A percentile compares a stretch with the other conserved stretches of the same genome.
phyloP scores from a whole-genome alignment of 1,140 invertebrate genomes.

The Brachionus paranguensis region DNA sequence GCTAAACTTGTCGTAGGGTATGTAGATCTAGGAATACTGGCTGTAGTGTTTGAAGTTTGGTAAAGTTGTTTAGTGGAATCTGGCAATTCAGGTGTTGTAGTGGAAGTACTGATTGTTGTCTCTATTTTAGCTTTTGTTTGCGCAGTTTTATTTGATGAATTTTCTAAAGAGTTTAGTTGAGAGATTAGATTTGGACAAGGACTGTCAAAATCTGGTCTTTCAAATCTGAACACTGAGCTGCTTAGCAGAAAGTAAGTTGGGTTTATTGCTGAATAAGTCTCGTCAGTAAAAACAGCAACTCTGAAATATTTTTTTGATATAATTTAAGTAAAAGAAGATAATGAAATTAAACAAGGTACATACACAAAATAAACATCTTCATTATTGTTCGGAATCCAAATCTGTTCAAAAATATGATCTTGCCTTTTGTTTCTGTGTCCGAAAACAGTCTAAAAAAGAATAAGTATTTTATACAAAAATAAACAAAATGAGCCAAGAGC shows the following conservation, averaged over 20 bases:
- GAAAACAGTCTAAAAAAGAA: conserved; percentile 27
- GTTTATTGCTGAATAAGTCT: not conserved
- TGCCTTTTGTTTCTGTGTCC: conserved; percentile 14
- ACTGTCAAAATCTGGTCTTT: not conserved
- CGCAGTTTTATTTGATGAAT: not conserved
- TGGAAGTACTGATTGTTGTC: not conserved
- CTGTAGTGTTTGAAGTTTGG: not conserved
- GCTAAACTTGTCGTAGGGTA: not conserved
- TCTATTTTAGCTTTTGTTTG: not conserved
- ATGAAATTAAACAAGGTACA: not conserved
- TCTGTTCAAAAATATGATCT: conserved; percentile 18
- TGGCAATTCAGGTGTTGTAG: not conserved
- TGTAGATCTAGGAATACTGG: not conserved
- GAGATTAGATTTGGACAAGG: not conserved
- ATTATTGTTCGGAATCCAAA: conserved; percentile 24
- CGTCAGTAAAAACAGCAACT: conserved; percentile 37
- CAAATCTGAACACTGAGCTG: conserved; percentile 16
- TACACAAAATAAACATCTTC: conserved; percentile 40
- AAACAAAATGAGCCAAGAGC: not conserved
- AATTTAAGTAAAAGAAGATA: not conserved
- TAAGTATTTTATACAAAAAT: not conserved
- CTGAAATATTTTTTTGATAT: not conserved
- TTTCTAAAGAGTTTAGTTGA: not conserved
- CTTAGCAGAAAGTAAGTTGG: conserved; percentile 26
- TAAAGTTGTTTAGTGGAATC: not conserved